Evolutionary conservation across 2,797 vertebrate genomes (phyloP), one percentile per base, ranked within the genome.

Genomic region (Enteromius treurensis): DNA sequence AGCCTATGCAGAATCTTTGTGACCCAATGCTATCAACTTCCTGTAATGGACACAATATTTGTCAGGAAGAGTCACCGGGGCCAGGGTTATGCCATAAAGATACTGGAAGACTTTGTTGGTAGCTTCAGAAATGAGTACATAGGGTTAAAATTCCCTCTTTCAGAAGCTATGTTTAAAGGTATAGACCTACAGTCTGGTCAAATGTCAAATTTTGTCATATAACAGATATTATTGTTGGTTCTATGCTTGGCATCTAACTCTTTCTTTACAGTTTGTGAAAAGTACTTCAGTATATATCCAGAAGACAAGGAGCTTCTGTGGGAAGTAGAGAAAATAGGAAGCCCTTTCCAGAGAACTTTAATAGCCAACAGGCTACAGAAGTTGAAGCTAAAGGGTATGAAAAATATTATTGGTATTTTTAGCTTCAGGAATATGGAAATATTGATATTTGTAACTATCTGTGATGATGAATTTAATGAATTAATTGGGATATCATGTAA

Each of bases 11-110:
- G 23, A 3, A 82, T 86, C 9, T 90, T 86, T 49, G 40, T 89
- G 78, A 91, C 87, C 65, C 91, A 92, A 77, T 88, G 73, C 80
- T 98, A 96, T 65, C 92, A 92, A 23, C 89, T 98, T 85, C 92
- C 97, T 62, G 95, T 98, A 77, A 93, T 98, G 91, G 95, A 98
- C 87, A 96, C 97, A 45, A 90, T 97, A 83, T 98, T 96, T 91
- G 90, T 98, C 77, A 95, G 96, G 83, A 96, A 95, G 87, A 83
- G 90, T 79, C 88, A 95, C 42, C 92, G 93, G 86, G 92, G 90
- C 42, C 95, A 89, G 77, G 95, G 95, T 55, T 89, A 89, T 71
- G 96, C 94, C 0, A 87, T 98, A 29, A 90, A 93, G 17, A 97
- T 98, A 82, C 89, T 98, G 86, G 93, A 97, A 86, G 96, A 98